Base-by-base conservation (phyloP, 2,888 invertebrate genomes). In the Diloba caeruleocephala region DNA sequence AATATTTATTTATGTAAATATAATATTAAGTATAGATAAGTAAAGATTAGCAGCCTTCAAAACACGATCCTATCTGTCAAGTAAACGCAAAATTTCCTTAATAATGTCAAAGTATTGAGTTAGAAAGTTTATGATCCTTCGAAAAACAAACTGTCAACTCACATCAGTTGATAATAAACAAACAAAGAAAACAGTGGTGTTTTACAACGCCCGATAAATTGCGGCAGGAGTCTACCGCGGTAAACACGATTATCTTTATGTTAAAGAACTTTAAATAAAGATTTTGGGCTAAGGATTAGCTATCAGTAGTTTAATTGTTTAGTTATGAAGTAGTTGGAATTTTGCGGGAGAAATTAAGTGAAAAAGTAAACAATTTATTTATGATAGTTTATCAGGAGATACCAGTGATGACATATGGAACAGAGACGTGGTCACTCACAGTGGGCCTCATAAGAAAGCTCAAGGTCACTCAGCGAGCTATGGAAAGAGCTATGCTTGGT, bases 81-180 rank as follows among this genome's bases (percentile, higher is more conserved):
- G 28, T 17, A 12, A 57, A 28, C 8, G 4, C 10, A 0, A 52
- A 45, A 52, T 49, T 10, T 42, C 28, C 17, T 9, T 48, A 25
- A 29, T 32, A 39, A 53, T 51, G 32, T 32, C n/a, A 25, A 48
- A 15, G 9, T 48, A 50, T 49, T 39, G 31, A 43, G 48, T 37
- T 45, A 19, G 23, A 42, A 51, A 71, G 19, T 59, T 59, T 49
- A 43, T 34, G 36, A 48, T 50, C 36, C 32, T 34, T 43, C 23
- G 45, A 39, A 50, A 61, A 58, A 67, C 49, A 67, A 62, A 49
- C 49, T 38, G 50, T 51, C 58, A 48, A 34, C 43, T 31, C 13
- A 33, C 31, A 46, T 57, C 45, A 53, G 37, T 49, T 46, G 38
- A 42, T 43, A 50, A 50, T 54, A 52, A 54, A 50, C 36, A 49